phyloP scores from a whole-genome alignment of 2,888 invertebrate species.

The Entomobrya proxima region DNA sequence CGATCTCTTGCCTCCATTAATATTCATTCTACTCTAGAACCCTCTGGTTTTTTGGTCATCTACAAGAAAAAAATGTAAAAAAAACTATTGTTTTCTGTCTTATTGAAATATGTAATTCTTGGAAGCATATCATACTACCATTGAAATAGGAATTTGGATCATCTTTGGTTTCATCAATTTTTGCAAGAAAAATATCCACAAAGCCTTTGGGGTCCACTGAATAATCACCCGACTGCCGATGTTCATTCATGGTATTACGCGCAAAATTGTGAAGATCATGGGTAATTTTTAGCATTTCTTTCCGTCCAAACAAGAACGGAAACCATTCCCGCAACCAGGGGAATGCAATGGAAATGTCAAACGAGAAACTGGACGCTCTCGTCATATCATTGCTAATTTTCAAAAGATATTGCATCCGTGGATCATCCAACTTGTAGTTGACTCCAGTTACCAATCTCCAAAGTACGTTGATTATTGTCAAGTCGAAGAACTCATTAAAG shows the following conservation, averaged over 20 bases:
- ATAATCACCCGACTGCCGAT: background rate
- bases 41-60: too few relatives aligned
- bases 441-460: conserved; percentile 55
- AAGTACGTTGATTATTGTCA: conserved; percentile 21
- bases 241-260: background rate
- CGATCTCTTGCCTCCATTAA: too few relatives aligned
- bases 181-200: conserved; percentile 22
- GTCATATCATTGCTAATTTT: background rate
- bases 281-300: background rate
- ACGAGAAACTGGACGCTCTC: background rate
- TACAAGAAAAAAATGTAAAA: background rate
- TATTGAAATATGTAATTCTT: background rate
- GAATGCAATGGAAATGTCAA: conserved; percentile 9
- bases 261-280: background rate
- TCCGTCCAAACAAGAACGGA: background rate
- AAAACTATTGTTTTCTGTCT: background rate
- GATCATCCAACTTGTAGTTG: conserved; percentile 37
- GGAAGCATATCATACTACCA: background rate
- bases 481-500: conserved; percentile 28
- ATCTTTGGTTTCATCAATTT: conserved; percentile 19
- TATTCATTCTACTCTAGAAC: too few relatives aligned
- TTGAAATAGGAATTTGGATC: background rate
- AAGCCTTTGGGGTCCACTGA: background rate
- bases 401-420: background rate
- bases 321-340: background rate